A percentile compares a stretch with the other conserved stretches of the same genome.
phyloP scores from a whole-genome alignment of 2,113 vertebrate genomes.

The Melospiza georgiana region DNA sequence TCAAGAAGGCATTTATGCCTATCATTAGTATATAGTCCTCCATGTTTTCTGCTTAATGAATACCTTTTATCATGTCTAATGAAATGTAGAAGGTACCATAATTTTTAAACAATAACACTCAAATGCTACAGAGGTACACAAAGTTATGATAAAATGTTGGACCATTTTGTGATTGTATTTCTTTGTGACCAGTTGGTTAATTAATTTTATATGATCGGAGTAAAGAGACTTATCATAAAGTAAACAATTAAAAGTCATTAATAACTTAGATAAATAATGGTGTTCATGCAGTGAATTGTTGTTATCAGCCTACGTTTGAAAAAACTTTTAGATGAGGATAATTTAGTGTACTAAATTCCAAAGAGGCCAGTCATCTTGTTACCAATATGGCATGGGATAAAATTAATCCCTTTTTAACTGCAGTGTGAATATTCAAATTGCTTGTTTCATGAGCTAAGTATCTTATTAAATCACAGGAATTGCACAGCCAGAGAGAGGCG shows the following conservation, averaged over 20 bases:
- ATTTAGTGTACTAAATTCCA: conserved; percentile 83
- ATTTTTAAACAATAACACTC: conserved; percentile 45
- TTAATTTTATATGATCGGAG: conserved; percentile 67
- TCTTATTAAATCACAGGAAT: conserved; percentile 74
- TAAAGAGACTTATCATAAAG: conserved; percentile 40
- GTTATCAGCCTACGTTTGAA: conserved; percentile 67
- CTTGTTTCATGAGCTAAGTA: conserved; percentile 83
- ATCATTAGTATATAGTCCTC: neutral
- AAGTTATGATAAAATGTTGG: conserved; percentile 71
- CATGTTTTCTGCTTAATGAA: neutral
- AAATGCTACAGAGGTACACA: conserved; percentile 64
- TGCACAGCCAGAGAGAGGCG: neutral
- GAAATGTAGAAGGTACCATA: neutral
- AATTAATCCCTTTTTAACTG: conserved; percentile 79
- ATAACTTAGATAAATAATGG: conserved; percentile 64
- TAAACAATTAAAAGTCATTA: conserved; percentile 65
- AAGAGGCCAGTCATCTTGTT: conserved; percentile 81
- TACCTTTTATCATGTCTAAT: neutral
- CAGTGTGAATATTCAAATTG: conserved; percentile 84
- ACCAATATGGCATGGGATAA: conserved; percentile 79
- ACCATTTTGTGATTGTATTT: conserved; percentile 33
- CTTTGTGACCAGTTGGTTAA: conserved; percentile 71
- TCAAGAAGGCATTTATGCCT: neutral
- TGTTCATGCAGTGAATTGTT: conserved; percentile 72
- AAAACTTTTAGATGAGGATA: conserved; percentile 83